Evolutionary conservation across 2,888 invertebrate species (phyloP), one percentile per base, ranked within the genome.

Genomic region (Blastobasis adustella): DNA sequence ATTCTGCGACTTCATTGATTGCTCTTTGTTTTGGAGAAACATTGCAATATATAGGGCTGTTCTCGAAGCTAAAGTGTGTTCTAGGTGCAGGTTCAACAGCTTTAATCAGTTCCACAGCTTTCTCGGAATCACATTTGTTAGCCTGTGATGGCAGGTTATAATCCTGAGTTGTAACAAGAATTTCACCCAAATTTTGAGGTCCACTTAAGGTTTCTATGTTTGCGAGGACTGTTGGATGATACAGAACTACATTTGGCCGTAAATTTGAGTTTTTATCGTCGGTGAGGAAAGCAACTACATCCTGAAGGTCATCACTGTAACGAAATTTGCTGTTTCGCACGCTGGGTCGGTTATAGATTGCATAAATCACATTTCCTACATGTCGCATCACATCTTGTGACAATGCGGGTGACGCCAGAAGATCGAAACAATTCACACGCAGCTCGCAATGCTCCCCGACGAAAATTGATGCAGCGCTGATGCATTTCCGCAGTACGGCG

Each of bases 91-190:
- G 82, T 55, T 82, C 72, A 41, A 84, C 63, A 36, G 61, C 59
- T 59, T 63, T 77, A 52, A 71, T 69, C 52, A 81, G 59, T 54
- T 84, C 81, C 9, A 78, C 82, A 60, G 69, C 85, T 58, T 88
- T 88, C 58, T 87, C 80, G 52, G 87, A 82, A 56, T 87, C 87
- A 73, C 86, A 87, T 62, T 82, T 83, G 61, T 86, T 87, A 37
- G 70, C 57, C 54, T 77, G 69, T 39, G 79, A 80, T 53, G 59
- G 59, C 38, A 54, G 53, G 42, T 61, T 56, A 44, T 63, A 55
- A 39, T 67, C 66, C 43, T 71, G 66, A 9, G 55, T 57, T 47
- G 76, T 62, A 42, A 79, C 58, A 49, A 87, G 63, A 51, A 85
- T 76, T 38, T 84, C 74, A 59, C 61, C 61, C 9, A 79, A 62